Percentiles rank a stretch among this genome's conserved stretches.
phyloP scores from a whole-genome alignment of 2,888 invertebrate species.

The Drosophila neutralis region DNA sequence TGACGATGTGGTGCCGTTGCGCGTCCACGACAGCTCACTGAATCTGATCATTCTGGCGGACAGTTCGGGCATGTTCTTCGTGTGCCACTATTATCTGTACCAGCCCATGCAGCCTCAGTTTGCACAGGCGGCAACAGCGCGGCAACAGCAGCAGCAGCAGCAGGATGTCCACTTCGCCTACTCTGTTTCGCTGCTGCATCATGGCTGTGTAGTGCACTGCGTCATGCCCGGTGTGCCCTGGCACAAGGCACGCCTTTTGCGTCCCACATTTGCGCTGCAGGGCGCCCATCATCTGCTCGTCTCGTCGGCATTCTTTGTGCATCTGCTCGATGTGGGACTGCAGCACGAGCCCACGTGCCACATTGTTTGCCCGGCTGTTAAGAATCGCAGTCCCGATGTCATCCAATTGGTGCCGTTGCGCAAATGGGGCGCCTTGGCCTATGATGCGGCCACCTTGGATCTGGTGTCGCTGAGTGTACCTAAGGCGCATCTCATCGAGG shows the following conservation, averaged over 20 bases:
- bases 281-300: slow-evolving; percentile 92
- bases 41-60: slow-evolving; percentile 92
- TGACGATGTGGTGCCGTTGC: slow-evolving; percentile 91
- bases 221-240: slow-evolving; percentile 93
- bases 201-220: slow-evolving; percentile 93
- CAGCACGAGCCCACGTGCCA: slow-evolving; percentile 94
- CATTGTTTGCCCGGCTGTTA: slow-evolving; percentile 88
- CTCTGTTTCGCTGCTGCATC: slow-evolving; percentile 92
- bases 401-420: slow-evolving; percentile 88
- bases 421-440: slow-evolving; percentile 84
- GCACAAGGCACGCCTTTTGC: slow-evolving; percentile 90
- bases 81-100: slow-evolving; percentile 93
- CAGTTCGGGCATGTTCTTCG: slow-evolving; percentile 89
- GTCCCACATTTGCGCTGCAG: slow-evolving; percentile 91
- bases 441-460: slow-evolving; percentile 90
- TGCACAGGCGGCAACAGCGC: slow-evolving; percentile 70
- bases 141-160: slow-evolving; percentile 49
- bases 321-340: slow-evolving; percentile 93
- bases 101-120: slow-evolving; percentile 87
- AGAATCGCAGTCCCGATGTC: slow-evolving; percentile 83
- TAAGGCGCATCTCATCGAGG: slow-evolving; percentile 88
- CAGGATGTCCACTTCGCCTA: slow-evolving; percentile 91
- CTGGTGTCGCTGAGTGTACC: slow-evolving; percentile 89
- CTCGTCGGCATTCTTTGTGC: slow-evolving; percentile 93
- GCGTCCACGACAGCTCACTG: slow-evolving; percentile 92